Evolutionary conservation across 92 coral and sea anemone genomes (phyloP).

Genomic region (Actinostola sp.): DNA sequence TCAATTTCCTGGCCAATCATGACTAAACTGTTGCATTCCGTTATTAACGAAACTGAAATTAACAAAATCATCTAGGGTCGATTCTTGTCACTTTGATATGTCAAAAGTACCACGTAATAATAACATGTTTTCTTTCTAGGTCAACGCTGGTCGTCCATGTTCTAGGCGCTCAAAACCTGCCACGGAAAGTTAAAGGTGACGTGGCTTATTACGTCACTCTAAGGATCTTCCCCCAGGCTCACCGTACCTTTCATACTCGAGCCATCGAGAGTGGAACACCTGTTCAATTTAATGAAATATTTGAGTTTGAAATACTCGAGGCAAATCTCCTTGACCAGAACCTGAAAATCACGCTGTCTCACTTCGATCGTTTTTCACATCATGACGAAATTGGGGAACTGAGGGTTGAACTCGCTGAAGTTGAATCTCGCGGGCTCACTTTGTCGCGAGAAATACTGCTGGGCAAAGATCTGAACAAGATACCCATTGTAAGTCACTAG

Average conservation of each 20-base stretch:
- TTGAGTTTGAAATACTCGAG: slow-evolving; percentile 71
- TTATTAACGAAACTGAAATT: no score
- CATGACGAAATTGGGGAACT: slow-evolving; percentile 88
- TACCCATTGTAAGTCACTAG: slow-evolving; percentile 10
- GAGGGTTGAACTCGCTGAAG: slow-evolving; percentile 67
- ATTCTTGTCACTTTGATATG: no score
- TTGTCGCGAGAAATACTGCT: slow-evolving; percentile 70
- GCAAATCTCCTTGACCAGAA: slow-evolving; percentile 74
- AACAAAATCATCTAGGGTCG: background rate
- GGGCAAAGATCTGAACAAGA: slow-evolving; percentile 27
- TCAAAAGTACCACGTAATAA: no score
- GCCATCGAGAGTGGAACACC: slow-evolving; percentile 47
- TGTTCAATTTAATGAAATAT: slow-evolving; percentile 74
- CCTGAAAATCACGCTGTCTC: slow-evolving; percentile 77
- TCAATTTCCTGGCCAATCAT: no score
- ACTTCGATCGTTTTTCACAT: slow-evolving; percentile 94
- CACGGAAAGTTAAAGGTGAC: slow-evolving; percentile 44
- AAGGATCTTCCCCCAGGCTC: slow-evolving; percentile 79
- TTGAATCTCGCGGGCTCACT: slow-evolving; percentile 88
- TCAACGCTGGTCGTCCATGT: slow-evolving; percentile 68
- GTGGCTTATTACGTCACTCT: slow-evolving; percentile 77
- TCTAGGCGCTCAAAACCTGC: slow-evolving; percentile 52
- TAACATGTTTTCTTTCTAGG: slow-evolving; percentile 24
- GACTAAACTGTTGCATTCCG: no score
- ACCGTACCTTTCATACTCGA: slow-evolving; percentile 83